Conservation (phyloP, 1,140 invertebrate species). For the Orchesella cincta region DNA sequence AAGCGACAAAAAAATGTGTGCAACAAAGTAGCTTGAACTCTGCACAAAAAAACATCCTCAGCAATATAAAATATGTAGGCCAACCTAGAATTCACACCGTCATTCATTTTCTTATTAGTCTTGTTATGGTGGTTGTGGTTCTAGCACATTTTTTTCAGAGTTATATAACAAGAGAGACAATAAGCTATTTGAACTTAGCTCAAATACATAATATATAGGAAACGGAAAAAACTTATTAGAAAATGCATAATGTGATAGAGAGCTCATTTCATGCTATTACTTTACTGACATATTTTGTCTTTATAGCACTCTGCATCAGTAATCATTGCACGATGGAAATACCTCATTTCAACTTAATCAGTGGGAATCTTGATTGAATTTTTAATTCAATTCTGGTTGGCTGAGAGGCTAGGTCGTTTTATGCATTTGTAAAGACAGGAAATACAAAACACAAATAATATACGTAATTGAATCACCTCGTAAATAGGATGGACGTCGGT, state of each 20-base stretch:
- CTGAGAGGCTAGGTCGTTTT: too few species aligned
- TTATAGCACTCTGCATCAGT: too few species aligned
- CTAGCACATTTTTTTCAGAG: background rate
- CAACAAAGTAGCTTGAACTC: too few species aligned
- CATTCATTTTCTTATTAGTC: background rate
- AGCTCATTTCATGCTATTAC: background rate
- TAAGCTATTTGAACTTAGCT: background rate
- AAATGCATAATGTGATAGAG: background rate
- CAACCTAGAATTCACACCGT: constrained; percentile 11
- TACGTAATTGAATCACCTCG: too few species aligned
- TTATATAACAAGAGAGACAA: constrained; percentile 8
- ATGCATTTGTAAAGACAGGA: too few species aligned
- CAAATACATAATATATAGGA: background rate
- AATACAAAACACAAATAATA: too few species aligned
- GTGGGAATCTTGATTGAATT: too few species aligned
- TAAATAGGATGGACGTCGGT: too few species aligned
- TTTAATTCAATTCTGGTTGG: too few species aligned
- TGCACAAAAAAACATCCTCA: background rate
- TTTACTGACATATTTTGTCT: background rate
- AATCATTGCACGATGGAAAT: background rate
- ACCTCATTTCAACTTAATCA: too few species aligned
- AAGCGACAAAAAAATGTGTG: background rate
- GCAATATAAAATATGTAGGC: background rate
- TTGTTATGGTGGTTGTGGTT: background rate
- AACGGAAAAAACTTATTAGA: background rate